Conservation (phyloP, 2,797 vertebrate genomes). For the Acomys russatus region DNA sequence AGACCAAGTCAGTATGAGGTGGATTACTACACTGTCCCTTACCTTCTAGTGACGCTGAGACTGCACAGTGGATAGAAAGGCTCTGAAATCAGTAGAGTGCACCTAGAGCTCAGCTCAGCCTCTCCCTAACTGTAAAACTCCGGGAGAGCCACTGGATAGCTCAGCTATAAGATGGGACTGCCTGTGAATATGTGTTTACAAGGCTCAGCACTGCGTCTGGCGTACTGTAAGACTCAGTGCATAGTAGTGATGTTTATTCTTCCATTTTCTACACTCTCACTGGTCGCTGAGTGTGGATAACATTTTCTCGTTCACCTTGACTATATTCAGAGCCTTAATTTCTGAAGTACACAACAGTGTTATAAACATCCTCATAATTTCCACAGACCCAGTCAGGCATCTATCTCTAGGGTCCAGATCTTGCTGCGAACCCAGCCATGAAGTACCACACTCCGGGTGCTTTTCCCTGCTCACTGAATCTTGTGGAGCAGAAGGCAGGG, state of each 20-base stretch:
- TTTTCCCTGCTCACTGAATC: conserved; percentile 29
- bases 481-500: not conserved
- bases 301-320: conserved; percentile 47
- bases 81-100: not conserved
- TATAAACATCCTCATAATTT: conserved; percentile 45
- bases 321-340: conserved; percentile 47
- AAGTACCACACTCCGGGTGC: not conserved
- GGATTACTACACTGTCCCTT: fast-evolving
- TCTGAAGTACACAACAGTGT: conserved; percentile 58
- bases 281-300: not conserved
- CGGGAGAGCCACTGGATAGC: not conserved
- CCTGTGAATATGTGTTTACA: not conserved
- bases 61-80: not conserved
- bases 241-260: not conserved
- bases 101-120: not conserved
- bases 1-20: not conserved
- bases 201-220: not conserved
- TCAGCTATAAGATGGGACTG: conserved; percentile 4
- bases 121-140: not conserved
- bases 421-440: not conserved
- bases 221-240: not conserved
- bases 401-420: not conserved
- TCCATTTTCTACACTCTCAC: not conserved
- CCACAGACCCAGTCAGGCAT: conserved; percentile 6
- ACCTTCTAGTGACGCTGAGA: not conserved